Conservation (phyloP, 1,140 invertebrate species). For the Oedothorax gibbosus region DNA sequence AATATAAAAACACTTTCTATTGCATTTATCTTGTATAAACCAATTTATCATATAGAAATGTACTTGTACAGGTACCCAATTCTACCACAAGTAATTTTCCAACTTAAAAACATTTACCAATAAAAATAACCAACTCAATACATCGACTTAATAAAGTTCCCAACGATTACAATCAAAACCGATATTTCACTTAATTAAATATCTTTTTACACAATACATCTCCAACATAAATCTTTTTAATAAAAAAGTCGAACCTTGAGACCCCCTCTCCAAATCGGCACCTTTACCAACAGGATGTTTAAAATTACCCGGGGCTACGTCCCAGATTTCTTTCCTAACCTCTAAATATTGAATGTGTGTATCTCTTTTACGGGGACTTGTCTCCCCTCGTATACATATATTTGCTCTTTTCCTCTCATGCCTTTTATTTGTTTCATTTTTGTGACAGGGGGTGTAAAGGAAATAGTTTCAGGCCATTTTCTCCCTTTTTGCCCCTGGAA, state of each 20-base stretch:
- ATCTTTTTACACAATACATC: not conserved
- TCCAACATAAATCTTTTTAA: not conserved
- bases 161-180: not conserved
- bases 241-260: not conserved
- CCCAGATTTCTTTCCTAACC: conserved; percentile 43
- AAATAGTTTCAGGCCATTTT: conserved; percentile 34
- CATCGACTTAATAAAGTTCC: not conserved
- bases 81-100: too few relatives aligned
- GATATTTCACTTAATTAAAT: not conserved
- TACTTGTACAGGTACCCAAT: too few relatives aligned
- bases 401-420: conserved; percentile 39
- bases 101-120: too few relatives aligned
- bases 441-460: conserved; percentile 3
- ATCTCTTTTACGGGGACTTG: conserved; percentile 15
- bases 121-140: not conserved
- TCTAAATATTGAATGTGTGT: conserved; percentile 52
- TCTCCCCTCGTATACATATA: conserved; percentile 26
- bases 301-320: conserved; percentile 35
- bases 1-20: too few relatives aligned
- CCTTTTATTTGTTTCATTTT: not conserved
- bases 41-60: too few relatives aligned
- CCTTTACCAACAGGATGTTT: conserved; percentile 23
- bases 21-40: too few relatives aligned
- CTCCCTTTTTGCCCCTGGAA: not conserved
- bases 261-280: conserved; percentile 9